Evolutionary conservation across 2,797 vertebrate genomes (phyloP), one percentile per base, ranked within the genome.

Genomic region (Cetoscarus ocellatus): DNA sequence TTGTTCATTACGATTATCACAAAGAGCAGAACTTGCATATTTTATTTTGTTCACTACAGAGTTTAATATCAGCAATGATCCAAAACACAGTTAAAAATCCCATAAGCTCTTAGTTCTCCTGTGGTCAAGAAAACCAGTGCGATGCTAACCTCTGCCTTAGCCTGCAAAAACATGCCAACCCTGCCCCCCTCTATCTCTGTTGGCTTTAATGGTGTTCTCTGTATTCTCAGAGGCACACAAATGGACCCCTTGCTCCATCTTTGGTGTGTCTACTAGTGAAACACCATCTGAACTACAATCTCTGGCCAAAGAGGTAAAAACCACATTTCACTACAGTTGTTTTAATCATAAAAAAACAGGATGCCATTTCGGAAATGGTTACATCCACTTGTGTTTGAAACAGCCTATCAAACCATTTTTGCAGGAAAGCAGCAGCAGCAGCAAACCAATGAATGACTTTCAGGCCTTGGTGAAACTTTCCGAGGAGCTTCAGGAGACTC

Each of bases 401-500:
- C 10, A 9, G 5, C 53, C 8, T 57, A 2, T 40, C 13, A 0
- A 60, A 70, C 9, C 9, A 1, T 48, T 12, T 42, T 70, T 83
- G 12, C 73, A 91, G 88, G 66, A 44, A 5, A 27, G 27, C 27
- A 27, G 38, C 38, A 65, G 13, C 44, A 35, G 63, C 57, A 48
- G n/a, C 43, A 80, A 42, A 39, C 15, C 40, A 65, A 59, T 1
- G 0, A 72, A 70, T 1, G 76, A 85, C 8, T 17, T 14, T 3
- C 39, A 38, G 0, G 13, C 53, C 34, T 11, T 91, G 77, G 72
- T 77, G 50, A 69, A 42, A 48, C 40, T 92, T 10, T 75, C 84
- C 0, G 48, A 67, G 3, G 85, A 91, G 51, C 75, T 93, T 39
- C 79, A 15, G 49, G 66, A 61, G 43, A 40, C 91, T 10, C 62